Evolutionary conservation across 2,113 vertebrate genomes (phyloP).

Genomic region (Canis aureus): DNA sequence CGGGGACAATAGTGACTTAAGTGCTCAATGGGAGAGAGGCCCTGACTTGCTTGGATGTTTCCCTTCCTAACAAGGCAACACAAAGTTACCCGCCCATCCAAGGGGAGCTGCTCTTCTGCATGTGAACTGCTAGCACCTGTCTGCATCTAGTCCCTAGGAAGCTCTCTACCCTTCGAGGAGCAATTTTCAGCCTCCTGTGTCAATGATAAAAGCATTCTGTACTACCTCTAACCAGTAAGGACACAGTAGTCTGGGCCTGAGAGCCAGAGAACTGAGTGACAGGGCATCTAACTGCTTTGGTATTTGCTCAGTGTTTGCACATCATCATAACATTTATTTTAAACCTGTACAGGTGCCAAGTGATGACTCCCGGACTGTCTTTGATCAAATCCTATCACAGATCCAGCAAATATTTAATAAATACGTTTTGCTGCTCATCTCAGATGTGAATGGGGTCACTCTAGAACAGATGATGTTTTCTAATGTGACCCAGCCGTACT

Average conservation of each 20-base stretch:
- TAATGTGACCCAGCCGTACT: fast-evolving
- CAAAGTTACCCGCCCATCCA: not conserved
- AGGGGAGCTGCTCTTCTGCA: too few species aligned
- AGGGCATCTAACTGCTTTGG: not conserved
- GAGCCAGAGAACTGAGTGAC: not conserved
- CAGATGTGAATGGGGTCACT: not conserved
- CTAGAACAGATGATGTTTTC: not conserved
- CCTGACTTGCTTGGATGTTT: not conserved
- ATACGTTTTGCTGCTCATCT: not conserved
- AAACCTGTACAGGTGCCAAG: not conserved
- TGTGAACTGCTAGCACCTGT: not conserved
- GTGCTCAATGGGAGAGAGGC: not conserved
- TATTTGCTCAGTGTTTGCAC: not conserved
- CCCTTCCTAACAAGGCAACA: not conserved
- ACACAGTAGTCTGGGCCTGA: not conserved
- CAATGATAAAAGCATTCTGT: not conserved
- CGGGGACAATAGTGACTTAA: not conserved
- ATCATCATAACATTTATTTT: not conserved
- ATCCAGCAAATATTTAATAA: not conserved
- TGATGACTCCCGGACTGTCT: not conserved
- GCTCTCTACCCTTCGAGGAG: not conserved
- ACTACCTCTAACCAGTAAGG: not conserved
- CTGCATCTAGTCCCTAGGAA: too few species aligned
- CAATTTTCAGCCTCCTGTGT: not conserved
- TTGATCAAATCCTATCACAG: not conserved